phyloP scores from a whole-genome alignment of 35 echinoderm and acorn worm genomes.

The Strongylocentrotus purpuratus region DNA sequence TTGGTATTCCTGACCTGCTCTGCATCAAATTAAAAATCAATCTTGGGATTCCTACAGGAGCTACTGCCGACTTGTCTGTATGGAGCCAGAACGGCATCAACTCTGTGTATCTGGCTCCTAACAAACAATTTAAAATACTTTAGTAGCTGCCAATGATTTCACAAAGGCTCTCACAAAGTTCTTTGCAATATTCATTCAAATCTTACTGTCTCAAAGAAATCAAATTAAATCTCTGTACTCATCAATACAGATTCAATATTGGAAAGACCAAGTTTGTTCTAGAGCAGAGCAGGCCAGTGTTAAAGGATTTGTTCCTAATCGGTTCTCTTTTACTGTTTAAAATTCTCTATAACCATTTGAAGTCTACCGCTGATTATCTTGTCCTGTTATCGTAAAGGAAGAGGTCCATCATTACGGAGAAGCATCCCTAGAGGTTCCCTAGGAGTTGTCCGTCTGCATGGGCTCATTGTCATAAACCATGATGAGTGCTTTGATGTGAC shows the following conservation, averaged over 20 bases:
- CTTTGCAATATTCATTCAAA: not conserved
- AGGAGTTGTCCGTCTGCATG: conserved; percentile 40
- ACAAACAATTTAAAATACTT: not conserved
- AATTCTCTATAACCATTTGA: not conserved
- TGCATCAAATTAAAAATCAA: not conserved
- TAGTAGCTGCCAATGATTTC: not conserved
- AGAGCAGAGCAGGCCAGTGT: not conserved
- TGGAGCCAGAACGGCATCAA: no score
- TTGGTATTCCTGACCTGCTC: not conserved
- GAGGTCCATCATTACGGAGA: not conserved
- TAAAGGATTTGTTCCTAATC: not conserved
- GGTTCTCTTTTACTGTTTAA: not conserved
- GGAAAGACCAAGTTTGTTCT: not conserved
- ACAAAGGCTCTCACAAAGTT: not conserved
- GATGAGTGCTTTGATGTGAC: conserved; percentile 69
- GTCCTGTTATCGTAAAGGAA: not conserved
- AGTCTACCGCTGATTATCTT: not conserved
- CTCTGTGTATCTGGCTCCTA: no score
- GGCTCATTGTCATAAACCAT: conserved; percentile 59
- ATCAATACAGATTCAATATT: not conserved
- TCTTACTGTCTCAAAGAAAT: not conserved
- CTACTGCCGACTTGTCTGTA: not conserved
- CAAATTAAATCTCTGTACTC: not conserved
- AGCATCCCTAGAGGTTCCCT: not conserved
- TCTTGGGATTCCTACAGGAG: not conserved